A percentile compares a stretch with the other conserved stretches of the same genome.
phyloP scores from a whole-genome alignment of 2,888 invertebrate genomes.

The Coelinius sp. region DNA sequence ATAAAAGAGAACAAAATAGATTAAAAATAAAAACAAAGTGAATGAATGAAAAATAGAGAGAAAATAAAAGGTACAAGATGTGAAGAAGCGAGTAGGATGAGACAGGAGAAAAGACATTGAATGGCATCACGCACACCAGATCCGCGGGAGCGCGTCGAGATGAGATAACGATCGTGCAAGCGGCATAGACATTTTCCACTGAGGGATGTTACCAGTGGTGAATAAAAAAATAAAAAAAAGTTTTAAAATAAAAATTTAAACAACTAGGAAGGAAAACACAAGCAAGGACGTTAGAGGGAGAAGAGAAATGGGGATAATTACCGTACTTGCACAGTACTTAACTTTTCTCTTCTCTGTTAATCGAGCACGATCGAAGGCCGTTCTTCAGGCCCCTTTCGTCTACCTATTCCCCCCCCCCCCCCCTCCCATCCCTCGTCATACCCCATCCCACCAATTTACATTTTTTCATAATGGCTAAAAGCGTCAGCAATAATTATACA shows the following conservation, averaged over 20 bases:
- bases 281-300: slow-evolving; percentile 35
- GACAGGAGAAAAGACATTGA: slow-evolving; percentile 38
- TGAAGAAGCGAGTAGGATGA: slow-evolving; percentile 6
- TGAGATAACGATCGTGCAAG: slow-evolving; percentile 29
- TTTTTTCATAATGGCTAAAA: slow-evolving; percentile 38
- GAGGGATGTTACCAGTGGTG: not conserved
- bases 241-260: slow-evolving; percentile 6
- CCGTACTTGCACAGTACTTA: slow-evolving; percentile 27
- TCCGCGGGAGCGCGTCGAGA: slow-evolving; percentile 17
- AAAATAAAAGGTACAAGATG: slow-evolving; percentile 22
- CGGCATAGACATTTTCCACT: slow-evolving; percentile 22
- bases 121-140: slow-evolving; percentile 31
- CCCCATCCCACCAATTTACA: slow-evolving; percentile 23
- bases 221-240: not conserved
- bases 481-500: slow-evolving; percentile 62
- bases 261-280: slow-evolving; percentile 19
- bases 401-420: slow-evolving; percentile 15
- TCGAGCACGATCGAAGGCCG: slow-evolving; percentile 40
- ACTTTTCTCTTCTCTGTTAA: slow-evolving; percentile 34
- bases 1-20: not conserved
- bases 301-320: slow-evolving; percentile 39
- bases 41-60: slow-evolving; percentile 9
- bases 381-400: not conserved
- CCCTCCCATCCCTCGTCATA: slow-evolving; percentile 27
- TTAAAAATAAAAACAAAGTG: not conserved